Percentiles rank a stretch among this genome's conserved stretches.
Evolutionary conservation across 2,113 vertebrate species (phyloP).

Genomic region (Toxotes jaculatrix): DNA sequence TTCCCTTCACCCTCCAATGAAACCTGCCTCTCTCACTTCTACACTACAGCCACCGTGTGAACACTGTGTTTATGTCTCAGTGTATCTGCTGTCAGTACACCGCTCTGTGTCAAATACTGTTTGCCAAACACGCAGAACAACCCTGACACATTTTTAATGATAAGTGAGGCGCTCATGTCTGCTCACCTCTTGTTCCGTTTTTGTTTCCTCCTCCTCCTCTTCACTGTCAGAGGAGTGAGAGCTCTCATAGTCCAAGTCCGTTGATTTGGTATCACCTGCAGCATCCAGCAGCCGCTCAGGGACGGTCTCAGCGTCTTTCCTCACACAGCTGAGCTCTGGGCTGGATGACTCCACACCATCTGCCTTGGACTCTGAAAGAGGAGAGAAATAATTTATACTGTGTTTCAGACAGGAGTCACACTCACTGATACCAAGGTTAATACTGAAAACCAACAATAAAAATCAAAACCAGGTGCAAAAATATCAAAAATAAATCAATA

Average conservation of each 20-base stretch:
- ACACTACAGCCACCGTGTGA: no score
- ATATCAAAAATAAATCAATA: background rate
- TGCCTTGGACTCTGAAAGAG: background rate
- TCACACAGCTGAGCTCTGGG: background rate
- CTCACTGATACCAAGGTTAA: background rate
- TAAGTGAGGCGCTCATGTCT: background rate
- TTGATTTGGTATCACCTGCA: background rate
- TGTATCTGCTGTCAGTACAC: no score
- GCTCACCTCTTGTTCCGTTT: conserved; percentile 42
- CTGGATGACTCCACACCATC: background rate
- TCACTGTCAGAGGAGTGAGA: background rate
- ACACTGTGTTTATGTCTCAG: no score
- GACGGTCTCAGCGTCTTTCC: background rate
- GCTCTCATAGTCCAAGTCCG: background rate
- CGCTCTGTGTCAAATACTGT: background rate
- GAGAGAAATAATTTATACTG: background rate
- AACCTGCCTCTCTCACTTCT: no score
- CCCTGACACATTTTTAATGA: background rate
- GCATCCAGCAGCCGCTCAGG: conserved; percentile 31
- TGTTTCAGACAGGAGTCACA: background rate
- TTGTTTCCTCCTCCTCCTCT: conserved; percentile 20
- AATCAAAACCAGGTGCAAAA: no score
- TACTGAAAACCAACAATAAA: no score
- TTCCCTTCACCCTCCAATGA: no score
- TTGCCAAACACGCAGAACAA: background rate